Percentiles rank a stretch among this genome's conserved stretches.
phyloP scores from a whole-genome alignment of 2,797 vertebrate genomes.

The Pogonophryne albipinna region DNA sequence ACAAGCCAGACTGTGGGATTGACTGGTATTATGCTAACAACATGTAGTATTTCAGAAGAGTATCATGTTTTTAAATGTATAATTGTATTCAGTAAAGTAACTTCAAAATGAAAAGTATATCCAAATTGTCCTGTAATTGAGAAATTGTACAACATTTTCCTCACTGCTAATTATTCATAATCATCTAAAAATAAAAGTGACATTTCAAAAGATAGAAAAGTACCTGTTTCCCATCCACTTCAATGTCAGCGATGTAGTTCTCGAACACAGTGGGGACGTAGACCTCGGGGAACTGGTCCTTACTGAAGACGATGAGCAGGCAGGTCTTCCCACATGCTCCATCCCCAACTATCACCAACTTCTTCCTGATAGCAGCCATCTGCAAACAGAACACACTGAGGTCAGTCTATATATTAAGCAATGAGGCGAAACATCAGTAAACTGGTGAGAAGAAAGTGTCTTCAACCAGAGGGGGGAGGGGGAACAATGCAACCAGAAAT shows the following conservation, averaged over 20 bases:
- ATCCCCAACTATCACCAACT: conserved; percentile 97
- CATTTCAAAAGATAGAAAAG: background rate
- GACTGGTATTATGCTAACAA: background rate
- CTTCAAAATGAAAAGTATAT: background rate
- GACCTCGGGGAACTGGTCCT: conserved; percentile 97
- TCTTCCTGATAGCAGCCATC: conserved; percentile 98
- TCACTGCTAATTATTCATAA: background rate
- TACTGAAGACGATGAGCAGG: conserved; percentile 98
- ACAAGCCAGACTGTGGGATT: background rate
- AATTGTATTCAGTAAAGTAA: background rate
- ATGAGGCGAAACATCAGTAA: conserved; percentile 1
- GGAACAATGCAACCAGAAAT: conserved; percentile 35
- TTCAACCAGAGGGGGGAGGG: conserved; percentile 3
- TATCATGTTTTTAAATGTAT: background rate
- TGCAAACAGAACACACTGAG: conserved; percentile 50
- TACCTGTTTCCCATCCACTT: conserved; percentile 98
- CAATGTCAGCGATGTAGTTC: conserved; percentile 99
- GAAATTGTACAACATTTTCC: background rate
- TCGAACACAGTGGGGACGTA: conserved; percentile 98
- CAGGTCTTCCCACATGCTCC: conserved; percentile 98
- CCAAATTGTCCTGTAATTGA: background rate
- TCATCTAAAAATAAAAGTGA: background rate
- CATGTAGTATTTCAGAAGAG: background rate
- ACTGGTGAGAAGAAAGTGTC: conserved; percentile 7
- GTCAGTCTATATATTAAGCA: conserved; percentile 2